Percentiles rank a stretch among this genome's conserved stretches.
Conservation (phyloP, 2,113 vertebrate species). For the Myotis brandtii region DNA sequence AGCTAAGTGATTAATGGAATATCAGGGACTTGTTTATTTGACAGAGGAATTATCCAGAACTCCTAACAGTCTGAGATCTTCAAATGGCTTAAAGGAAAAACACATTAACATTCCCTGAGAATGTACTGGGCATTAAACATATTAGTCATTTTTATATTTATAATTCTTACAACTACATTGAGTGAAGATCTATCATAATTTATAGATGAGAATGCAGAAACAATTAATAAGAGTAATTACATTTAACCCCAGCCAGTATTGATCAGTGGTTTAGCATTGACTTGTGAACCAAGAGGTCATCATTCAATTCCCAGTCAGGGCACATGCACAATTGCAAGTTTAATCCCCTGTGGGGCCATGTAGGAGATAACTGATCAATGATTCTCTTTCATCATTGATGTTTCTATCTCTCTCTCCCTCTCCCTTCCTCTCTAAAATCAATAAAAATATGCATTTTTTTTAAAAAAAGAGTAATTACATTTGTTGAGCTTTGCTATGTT, state of each 20-base stretch:
- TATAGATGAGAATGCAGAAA: not conserved
- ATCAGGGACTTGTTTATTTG: not conserved
- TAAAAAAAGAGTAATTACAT: not conserved
- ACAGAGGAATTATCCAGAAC: not conserved
- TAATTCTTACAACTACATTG: not conserved
- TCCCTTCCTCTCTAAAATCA: too few relatives aligned
- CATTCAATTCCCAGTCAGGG: too few relatives aligned
- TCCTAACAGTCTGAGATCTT: not conserved
- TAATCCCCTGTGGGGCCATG: too few relatives aligned
- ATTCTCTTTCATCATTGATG: too few relatives aligned
- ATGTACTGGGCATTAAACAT: not conserved
- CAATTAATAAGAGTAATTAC: not conserved
- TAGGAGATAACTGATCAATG: too few relatives aligned
- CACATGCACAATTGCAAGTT: too few relatives aligned
- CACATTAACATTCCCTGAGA: not conserved
- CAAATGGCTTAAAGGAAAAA: not conserved
- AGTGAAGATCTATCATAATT: not conserved
- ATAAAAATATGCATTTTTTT: too few relatives aligned
- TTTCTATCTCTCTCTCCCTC: too few relatives aligned
- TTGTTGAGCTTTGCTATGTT: not conserved
- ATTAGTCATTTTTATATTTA: not conserved
- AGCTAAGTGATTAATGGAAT: not conserved
- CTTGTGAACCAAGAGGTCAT: too few relatives aligned
- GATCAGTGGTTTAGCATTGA: too few relatives aligned
- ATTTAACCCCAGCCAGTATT: not conserved